Conservation (phyloP, 2,888 invertebrate species). For the Argyresthia goedartella region DNA sequence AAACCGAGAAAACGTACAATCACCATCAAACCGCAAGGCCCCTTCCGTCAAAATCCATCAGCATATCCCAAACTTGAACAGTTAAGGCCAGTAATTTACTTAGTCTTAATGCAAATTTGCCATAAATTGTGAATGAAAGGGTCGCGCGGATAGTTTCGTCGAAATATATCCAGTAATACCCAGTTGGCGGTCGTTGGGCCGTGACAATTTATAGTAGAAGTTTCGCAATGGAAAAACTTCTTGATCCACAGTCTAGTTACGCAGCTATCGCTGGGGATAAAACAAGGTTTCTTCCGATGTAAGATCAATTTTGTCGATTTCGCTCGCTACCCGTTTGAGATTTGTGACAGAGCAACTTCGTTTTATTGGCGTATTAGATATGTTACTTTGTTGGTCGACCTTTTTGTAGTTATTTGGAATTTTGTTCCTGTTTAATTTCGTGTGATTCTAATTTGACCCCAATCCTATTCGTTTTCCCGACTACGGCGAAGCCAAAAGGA, state of each 20-base stretch:
- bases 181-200: slow-evolving; percentile 24
- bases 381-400: no score
- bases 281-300: slow-evolving; percentile 1
- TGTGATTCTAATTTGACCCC: no score
- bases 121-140: slow-evolving; percentile 58
- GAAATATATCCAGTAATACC: neutral
- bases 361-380: neutral
- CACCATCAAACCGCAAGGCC: no score
- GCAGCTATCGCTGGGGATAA: slow-evolving; percentile 16
- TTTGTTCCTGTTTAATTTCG: no score
- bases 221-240: slow-evolving; percentile 65
- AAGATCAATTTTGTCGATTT: slow-evolving; percentile 5
- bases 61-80: slow-evolving; percentile 18
- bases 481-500: neutral
- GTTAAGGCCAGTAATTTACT: slow-evolving; percentile 31
- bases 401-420: no score
- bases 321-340: neutral
- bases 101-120: slow-evolving; percentile 53
- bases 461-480: no score
- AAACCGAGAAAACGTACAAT: no score
- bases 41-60: neutral
- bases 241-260: slow-evolving; percentile 26
- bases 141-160: slow-evolving; percentile 13
- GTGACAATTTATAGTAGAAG: slow-evolving; percentile 61
- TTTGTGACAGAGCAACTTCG: neutral